These are phyloP conservation scores for Mellivora capensis DNA, from an alignment of 2,113 vertebrate genomes.

Conservation along the genomic window DNA sequence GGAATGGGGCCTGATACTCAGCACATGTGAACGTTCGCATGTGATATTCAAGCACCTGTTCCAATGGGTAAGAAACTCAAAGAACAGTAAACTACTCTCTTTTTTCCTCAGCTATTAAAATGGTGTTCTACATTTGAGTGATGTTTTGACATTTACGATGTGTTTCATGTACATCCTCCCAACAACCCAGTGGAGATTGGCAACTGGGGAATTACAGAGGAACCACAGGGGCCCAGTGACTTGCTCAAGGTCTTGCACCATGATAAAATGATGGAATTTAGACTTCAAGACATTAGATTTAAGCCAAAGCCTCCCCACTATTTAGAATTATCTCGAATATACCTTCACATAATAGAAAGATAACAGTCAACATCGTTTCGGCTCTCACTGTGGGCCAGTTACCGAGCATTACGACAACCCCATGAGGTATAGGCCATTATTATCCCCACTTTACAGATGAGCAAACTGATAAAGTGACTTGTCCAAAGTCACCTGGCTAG, in stretches of 20 bases:
- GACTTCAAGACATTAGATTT: background rate
- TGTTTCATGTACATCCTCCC: background rate
- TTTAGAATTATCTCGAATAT: background rate
- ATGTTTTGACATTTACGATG: background rate
- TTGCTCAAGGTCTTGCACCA: background rate
- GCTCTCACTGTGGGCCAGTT: background rate
- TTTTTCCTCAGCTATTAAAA: background rate
- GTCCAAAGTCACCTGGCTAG: background rate
- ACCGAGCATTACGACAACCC: background rate
- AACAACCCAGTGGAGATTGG: background rate
- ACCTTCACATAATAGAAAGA: background rate
- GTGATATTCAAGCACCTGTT: background rate
- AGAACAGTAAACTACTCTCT: background rate
- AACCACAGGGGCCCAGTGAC: background rate
- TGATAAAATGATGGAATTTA: slow-evolving; percentile 10
- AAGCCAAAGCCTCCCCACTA: background rate
- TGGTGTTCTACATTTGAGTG: background rate
- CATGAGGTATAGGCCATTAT: background rate
- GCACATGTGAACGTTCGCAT: background rate
- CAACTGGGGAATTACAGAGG: background rate
- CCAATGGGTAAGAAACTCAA: background rate
- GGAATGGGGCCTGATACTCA: background rate
- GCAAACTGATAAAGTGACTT: background rate
- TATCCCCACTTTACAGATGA: background rate
- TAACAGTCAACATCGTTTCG: background rate